Conservation (phyloP, 2,888 invertebrate genomes). For the Tachina fera region DNA sequence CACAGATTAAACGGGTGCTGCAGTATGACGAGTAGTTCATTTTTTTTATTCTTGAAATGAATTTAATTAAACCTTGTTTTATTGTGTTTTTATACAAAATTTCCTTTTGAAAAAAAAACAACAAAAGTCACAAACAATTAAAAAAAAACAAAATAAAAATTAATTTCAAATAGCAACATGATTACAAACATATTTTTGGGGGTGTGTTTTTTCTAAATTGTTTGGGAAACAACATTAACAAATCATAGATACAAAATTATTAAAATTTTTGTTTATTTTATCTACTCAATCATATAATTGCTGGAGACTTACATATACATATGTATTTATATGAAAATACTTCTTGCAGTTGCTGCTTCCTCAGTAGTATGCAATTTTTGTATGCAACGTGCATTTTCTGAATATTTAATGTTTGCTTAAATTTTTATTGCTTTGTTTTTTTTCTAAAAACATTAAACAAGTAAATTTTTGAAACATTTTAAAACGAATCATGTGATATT, state of each 20-base stretch:
- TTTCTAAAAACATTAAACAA: conserved; percentile 11
- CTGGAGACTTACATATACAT: background rate
- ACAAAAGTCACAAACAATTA: background rate
- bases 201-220: background rate
- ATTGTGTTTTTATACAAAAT: conserved; percentile 39
- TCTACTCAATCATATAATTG: conserved; percentile 52
- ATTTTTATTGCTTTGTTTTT: background rate
- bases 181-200: conserved; percentile 20
- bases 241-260: conserved; percentile 46
- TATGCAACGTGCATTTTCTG: conserved; percentile 15
- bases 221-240: background rate
- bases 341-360: background rate
- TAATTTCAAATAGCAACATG: conserved; percentile 45
- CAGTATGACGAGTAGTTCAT: conserved; percentile 10
- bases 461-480: background rate
- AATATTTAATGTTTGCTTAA: conserved; percentile 12
- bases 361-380: background rate
- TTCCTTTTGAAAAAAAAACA: background rate
- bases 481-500: conserved; percentile 30
- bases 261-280: conserved; percentile 50
- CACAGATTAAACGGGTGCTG: conserved; percentile 45
- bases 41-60: conserved; percentile 52
- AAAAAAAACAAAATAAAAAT: background rate
- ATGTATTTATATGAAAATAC: too few species aligned
- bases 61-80: background rate